Conservation (phyloP, 2,888 invertebrate species). For the Sycophila texana region DNA sequence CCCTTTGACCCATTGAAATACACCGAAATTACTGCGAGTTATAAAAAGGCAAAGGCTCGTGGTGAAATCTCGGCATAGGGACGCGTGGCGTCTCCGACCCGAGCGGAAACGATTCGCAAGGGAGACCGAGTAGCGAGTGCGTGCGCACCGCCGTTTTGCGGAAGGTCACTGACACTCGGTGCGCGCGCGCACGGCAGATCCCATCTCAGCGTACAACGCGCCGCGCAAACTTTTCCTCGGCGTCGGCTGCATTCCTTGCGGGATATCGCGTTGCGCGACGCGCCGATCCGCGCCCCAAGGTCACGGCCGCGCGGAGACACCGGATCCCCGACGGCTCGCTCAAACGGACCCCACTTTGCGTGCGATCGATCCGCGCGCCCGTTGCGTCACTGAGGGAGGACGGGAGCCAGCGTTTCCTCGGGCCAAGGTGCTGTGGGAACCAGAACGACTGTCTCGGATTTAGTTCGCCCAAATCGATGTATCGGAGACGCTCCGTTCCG, state of each 20-base stretch:
- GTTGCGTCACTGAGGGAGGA: background rate
- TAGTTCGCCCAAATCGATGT: too few relatives aligned
- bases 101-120: background rate
- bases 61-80: too few relatives aligned
- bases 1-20: too few relatives aligned
- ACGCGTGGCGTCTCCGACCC: too few relatives aligned
- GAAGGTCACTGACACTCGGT: slow-evolving; percentile 62
- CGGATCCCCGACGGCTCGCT: too few relatives aligned
- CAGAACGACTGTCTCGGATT: too few relatives aligned
- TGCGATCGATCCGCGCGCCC: slow-evolving; percentile 3
- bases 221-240: slow-evolving; percentile 4
- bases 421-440: too few relatives aligned
- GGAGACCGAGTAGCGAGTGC: background rate
- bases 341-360: slow-evolving; percentile 9
- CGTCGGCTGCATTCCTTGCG: slow-evolving; percentile 64
- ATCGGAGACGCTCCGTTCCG: too few relatives aligned
- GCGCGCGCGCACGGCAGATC: slow-evolving; percentile 31
- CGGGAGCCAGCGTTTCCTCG: too few relatives aligned
- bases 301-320: slow-evolving; percentile 2
- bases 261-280: slow-evolving; percentile 62
- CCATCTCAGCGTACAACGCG: background rate
- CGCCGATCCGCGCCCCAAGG: slow-evolving; percentile 30
- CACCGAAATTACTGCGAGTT: too few relatives aligned
- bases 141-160: slow-evolving; percentile 52
- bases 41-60: too few relatives aligned